Evolutionary conservation across 2,888 invertebrate species (phyloP).

Genomic region (Bombylius discolor): DNA sequence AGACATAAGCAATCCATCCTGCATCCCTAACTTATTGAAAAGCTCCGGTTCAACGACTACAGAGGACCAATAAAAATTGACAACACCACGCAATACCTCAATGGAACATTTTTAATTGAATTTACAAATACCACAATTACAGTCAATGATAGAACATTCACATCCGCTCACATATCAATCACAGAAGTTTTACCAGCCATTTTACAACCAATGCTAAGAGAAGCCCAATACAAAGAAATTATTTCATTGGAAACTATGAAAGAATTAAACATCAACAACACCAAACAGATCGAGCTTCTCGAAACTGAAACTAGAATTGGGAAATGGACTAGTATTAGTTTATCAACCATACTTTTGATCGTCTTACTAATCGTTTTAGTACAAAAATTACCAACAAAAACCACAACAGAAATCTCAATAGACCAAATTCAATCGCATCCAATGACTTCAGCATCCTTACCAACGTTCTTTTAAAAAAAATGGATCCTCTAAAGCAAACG

Average conservation of each 20-base stretch:
- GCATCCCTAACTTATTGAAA: slow-evolving; percentile 11
- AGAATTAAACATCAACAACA: slow-evolving; percentile 9
- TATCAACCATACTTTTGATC: too few species aligned
- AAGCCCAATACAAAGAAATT: slow-evolving; percentile 8
- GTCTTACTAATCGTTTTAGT: too few species aligned
- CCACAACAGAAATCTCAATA: too few species aligned
- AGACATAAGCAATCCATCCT: slow-evolving; percentile 10
- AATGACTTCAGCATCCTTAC: too few species aligned
- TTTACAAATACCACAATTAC: slow-evolving; percentile 7
- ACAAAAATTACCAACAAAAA: too few species aligned
- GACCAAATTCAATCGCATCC: too few species aligned
- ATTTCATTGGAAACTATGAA: slow-evolving; percentile 11
- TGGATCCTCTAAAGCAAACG: too few species aligned
- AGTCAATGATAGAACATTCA: slow-evolving; percentile 7
- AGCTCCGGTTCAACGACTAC: slow-evolving; percentile 12
- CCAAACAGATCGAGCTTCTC: slow-evolving; percentile 5
- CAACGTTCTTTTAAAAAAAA: too few species aligned
- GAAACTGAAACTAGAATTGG: too few species aligned
- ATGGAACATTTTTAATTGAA: slow-evolving; percentile 3
- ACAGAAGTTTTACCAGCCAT: slow-evolving; percentile 10
- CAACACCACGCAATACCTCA: not conserved
- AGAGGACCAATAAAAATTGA: not conserved
- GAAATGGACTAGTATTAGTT: too few species aligned
- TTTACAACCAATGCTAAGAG: slow-evolving; percentile 6
- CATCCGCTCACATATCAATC: slow-evolving; percentile 3